Base-by-base conservation (phyloP, 1,140 invertebrate genomes). In the Pseudomyrmex cubaensis region DNA sequence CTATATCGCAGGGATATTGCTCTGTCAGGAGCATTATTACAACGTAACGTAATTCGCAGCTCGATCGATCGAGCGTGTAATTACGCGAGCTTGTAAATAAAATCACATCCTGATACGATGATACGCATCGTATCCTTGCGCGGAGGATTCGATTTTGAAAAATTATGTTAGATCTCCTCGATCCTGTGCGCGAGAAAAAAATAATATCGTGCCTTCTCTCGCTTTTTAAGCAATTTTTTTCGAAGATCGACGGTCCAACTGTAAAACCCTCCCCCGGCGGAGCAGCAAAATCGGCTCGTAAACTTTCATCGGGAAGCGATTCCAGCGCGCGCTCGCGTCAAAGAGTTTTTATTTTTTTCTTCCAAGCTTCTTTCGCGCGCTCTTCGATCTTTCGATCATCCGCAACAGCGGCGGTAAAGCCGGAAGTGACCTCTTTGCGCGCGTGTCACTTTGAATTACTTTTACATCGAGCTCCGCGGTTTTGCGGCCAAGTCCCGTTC, bases 381-480 rank as follows among this genome's bases (percentile, higher is more conserved):
- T 57, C 25, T 7, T 61, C 48, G 13, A 52, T 48, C n/a, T 48
- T 20, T 56, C 61, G 56, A 50, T 66, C 82, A 46, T 17, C 69
- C 63, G 50, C 59, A 25, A 46, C 20, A 56, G 7, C n/a, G 46
- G 2, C 25, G 46, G 2, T 17, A 61, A 84, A 78, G 9, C 75
- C 75, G 82, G 64, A 80, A 84, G 56, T 13, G 35, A 9, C n/a
- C 22, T 22, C 64, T 67, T 84, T 70, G 59, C 62, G 62, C 44
- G 17, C 62, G 57, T 56, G 75, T 80, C 64, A 70, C 56, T 78
- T 84, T 80, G 46, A 78, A 61, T 80, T 20, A 52, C 62, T 62
- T 78, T 84, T 78, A 57, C 69, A 5, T 78, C 54, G 22, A 64
- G 22, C 46, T 61, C 35, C n/a, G 82, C 54, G 82, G 63, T 83